phyloP scores from a whole-genome alignment of 2,113 vertebrate species.

The Smithornis capensis region DNA sequence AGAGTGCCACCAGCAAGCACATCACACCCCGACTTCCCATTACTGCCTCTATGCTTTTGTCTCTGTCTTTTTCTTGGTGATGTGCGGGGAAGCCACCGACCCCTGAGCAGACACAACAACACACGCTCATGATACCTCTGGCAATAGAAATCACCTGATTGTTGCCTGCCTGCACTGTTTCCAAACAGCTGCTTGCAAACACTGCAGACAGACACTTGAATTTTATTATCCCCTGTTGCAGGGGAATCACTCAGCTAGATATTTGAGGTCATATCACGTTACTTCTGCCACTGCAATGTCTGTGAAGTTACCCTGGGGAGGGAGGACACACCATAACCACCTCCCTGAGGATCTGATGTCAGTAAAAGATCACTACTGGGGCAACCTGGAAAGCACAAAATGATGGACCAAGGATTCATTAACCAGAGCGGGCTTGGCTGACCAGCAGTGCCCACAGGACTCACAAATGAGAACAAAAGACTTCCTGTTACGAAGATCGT shows the following conservation, averaged over 20 bases:
- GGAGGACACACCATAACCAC: background rate
- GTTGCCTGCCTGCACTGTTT: accelerated
- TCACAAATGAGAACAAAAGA: background rate
- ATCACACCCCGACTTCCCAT: accelerated
- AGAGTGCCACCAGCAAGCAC: background rate
- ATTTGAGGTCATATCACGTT: background rate
- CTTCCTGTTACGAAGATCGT: background rate
- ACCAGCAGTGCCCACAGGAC: background rate
- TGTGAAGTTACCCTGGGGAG: background rate
- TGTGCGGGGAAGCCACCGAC: background rate
- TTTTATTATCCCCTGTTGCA: background rate
- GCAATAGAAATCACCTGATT: background rate
- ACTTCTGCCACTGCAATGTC: background rate
- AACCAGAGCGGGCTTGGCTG: background rate
- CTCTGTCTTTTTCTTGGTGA: background rate
- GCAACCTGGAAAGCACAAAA: background rate
- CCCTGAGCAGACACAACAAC: background rate
- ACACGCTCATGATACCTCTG: background rate
- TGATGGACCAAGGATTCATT: background rate
- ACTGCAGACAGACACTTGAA: background rate
- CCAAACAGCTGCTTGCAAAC: background rate
- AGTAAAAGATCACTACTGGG: background rate
- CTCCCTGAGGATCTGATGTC: background rate
- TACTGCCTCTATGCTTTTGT: background rate
- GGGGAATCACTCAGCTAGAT: background rate